Conservation (phyloP, 2,888 invertebrate genomes). For the Phymatocera aterrima region DNA sequence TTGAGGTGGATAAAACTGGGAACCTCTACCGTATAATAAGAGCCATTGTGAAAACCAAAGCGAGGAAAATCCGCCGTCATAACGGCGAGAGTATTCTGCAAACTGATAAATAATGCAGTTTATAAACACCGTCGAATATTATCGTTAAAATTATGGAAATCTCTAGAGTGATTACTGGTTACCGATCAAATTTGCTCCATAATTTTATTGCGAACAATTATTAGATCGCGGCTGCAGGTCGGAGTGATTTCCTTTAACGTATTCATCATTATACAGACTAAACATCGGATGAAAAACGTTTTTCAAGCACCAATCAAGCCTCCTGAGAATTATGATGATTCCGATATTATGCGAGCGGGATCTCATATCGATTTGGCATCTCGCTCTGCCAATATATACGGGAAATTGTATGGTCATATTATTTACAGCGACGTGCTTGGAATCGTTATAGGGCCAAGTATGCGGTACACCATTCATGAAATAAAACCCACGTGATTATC, state of each 20-base stretch:
- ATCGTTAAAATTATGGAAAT: constrained; percentile 9
- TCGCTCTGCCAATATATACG: background rate
- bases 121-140: constrained; percentile 5
- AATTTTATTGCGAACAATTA: background rate
- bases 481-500: background rate
- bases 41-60: too few species aligned
- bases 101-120: constrained; percentile 14
- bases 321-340: background rate
- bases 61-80: background rate
- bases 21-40: background rate
- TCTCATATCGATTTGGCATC: background rate
- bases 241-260: background rate
- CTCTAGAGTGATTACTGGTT: constrained; percentile 10
- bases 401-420: background rate
- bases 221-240: background rate
- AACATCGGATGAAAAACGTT: background rate
- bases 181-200: constrained; percentile 10
- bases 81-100: background rate
- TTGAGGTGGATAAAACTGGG: background rate
- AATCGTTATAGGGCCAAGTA: background rate
- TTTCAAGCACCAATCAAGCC: background rate
- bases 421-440: background rate
- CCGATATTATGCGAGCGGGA: background rate
- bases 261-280: background rate
- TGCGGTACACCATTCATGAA: constrained; percentile 12